Conservation (phyloP, 1,140 invertebrate genomes). For the Trigoniulus corallinus region DNA sequence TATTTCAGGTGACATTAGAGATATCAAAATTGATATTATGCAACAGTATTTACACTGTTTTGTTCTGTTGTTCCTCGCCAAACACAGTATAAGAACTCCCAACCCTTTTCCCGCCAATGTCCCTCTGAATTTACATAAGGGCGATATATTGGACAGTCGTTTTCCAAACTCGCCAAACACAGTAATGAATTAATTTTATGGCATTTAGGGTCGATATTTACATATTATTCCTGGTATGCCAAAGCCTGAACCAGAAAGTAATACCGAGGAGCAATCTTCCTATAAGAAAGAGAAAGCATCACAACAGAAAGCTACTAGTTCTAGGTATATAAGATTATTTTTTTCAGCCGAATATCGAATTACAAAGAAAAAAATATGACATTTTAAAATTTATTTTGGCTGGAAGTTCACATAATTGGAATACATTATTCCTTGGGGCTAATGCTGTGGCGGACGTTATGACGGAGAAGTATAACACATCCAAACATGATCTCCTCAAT, state of each 20-base stretch:
- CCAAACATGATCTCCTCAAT: slow-evolving; percentile 56
- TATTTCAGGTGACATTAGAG: slow-evolving; percentile 41
- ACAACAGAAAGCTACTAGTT: neutral
- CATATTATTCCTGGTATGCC: slow-evolving; percentile 80
- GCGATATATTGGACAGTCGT: too few species aligned
- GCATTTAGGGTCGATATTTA: slow-evolving; percentile 58
- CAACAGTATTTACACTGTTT: too few species aligned
- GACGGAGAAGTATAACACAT: slow-evolving; percentile 64
- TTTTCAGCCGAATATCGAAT: neutral
- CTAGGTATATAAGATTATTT: neutral
- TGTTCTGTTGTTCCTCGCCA: neutral
- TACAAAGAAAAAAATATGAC: too few species aligned
- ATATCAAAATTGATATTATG: slow-evolving; percentile 1
- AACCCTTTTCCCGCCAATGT: too few species aligned
- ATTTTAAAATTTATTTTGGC: neutral
- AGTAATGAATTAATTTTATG: neutral
- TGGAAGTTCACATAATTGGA: slow-evolving; percentile 82
- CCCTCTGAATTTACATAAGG: too few species aligned
- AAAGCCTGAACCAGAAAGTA: slow-evolving; percentile 32
- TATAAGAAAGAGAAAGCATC: neutral
- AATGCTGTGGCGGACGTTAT: slow-evolving; percentile 88
- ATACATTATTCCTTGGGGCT: slow-evolving; percentile 80
- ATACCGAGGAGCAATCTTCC: neutral
- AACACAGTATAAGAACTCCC: too few species aligned
- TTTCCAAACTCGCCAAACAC: too few species aligned